phyloP scores from a whole-genome alignment of 2,113 vertebrate species.

The Carollia perspicillata region DNA sequence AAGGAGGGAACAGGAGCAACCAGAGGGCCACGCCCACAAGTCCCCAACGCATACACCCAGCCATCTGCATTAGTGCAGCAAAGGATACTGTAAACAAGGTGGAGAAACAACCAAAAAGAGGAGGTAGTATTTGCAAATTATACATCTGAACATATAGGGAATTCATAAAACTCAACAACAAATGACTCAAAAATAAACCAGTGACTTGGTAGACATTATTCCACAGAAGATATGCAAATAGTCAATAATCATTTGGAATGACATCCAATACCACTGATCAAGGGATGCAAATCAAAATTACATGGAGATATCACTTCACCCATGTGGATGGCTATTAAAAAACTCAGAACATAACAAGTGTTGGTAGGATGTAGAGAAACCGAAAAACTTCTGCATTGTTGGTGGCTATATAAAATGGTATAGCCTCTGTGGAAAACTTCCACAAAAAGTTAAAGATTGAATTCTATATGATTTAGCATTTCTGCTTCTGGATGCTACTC shows the following conservation, averaged over 20 bases:
- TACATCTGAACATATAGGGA: neutral
- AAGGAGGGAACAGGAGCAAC: neutral
- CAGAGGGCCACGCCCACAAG: neutral
- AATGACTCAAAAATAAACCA: neutral
- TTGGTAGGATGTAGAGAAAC: neutral
- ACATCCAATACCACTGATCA: neutral
- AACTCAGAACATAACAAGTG: neutral
- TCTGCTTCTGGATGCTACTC: neutral
- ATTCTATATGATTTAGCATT: neutral
- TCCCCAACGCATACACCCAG: neutral
- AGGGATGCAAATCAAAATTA: neutral
- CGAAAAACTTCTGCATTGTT: neutral
- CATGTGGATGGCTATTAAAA: neutral
- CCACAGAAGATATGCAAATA: neutral
- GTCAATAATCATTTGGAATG: neutral
- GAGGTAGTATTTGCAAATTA: neutral
- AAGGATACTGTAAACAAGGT: neutral
- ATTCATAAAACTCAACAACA: neutral
- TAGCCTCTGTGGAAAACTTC: neutral
- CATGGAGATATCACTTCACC: neutral
- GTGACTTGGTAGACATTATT: neutral
- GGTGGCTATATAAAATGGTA: neutral
- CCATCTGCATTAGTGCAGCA: neutral
- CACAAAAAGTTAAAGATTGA: neutral
- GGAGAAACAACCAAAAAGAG: neutral